Percentiles rank a stretch among this genome's conserved stretches.
phyloP scores from a whole-genome alignment of 2,113 vertebrate genomes.

The Paramormyrops kingsleyae region DNA sequence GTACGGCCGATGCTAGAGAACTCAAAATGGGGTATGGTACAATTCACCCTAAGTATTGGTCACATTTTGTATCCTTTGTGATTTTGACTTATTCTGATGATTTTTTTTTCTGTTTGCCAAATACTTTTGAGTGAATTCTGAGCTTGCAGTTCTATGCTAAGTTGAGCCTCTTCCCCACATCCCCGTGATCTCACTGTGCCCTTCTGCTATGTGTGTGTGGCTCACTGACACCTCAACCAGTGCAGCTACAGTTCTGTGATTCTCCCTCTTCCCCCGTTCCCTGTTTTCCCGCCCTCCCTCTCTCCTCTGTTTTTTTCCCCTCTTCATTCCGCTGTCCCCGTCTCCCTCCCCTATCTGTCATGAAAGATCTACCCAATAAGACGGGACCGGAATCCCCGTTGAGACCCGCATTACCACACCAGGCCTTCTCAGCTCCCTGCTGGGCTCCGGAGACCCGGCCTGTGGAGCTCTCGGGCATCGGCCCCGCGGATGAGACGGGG shows the following conservation, averaged over 20 bases:
- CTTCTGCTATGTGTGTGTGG: background rate
- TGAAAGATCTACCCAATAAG: background rate
- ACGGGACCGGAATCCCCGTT: background rate
- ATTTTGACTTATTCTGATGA: background rate
- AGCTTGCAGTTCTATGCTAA: background rate
- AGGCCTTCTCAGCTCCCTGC: background rate
- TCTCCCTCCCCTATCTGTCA: background rate
- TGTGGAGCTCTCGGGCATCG: constrained; percentile 86
- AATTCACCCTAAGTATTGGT: background rate
- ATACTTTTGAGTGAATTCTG: background rate
- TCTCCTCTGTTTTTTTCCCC: background rate
- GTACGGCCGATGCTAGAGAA: background rate
- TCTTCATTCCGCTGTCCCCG: background rate
- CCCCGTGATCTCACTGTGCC: background rate
- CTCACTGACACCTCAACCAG: background rate
- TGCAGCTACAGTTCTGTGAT: background rate
- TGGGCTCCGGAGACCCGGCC: constrained; percentile 63
- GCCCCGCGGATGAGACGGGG: constrained; percentile 87
- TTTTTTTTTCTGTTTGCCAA: background rate
- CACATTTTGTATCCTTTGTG: background rate
- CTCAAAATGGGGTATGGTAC: background rate
- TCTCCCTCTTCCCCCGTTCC: background rate
- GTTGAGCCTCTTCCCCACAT: background rate
- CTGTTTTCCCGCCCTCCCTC: background rate
- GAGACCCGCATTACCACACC: background rate